Base-by-base conservation (phyloP, 2,113 vertebrate genomes). In the Paramisgurnus dabryanus region DNA sequence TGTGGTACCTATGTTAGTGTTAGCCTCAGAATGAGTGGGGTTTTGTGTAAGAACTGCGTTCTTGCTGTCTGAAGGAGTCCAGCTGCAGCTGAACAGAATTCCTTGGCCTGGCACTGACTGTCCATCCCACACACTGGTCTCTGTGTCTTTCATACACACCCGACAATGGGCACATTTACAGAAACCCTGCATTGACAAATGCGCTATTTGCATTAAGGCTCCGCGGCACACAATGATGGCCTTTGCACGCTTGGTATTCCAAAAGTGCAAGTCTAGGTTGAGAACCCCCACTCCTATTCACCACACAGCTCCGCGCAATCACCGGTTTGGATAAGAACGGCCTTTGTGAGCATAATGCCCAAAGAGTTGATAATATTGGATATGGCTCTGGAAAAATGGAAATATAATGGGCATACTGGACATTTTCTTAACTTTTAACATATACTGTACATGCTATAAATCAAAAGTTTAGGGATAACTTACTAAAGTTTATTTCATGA, bases 81-180 rank as follows among this genome's bases (percentile, higher is more conserved):
- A 88, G 86, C 87, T 88, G 87, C 84, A 84, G 40, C 76, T 65
- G 73, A 79, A 79, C 68, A 80, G 63, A 68, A 66, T 45, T 55
- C 72, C 60, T 63, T 73, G 77, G 70, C 79, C 87, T 88, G 87
- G 87, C 87, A 87, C 86, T 22, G 83, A 85, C 83, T 78, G 79
- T 82, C 79, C 43, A 49, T 70, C 65, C 27, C 43, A 61, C 80
- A 88, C 85, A 88, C 87, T 86, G 82, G 47, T 61, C 71, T 81
- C 76, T 82, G 80, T 88, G 86, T 88, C 80, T 43, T 58, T 18
- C 11, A 18, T 47, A 77, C 77, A 68, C 78, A 67, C 67, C 73
- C 75, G 55, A 88, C 87, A 88, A 88, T 85, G 83, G 76, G 58
- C 82, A 87, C 87, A 88, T 87, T 88, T 86, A 87, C 81, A 74